A percentile compares a stretch with the other conserved stretches of the same genome.
phyloP scores from a whole-genome alignment of 2,888 invertebrate species.

The Hydrotaea diabolus region DNA sequence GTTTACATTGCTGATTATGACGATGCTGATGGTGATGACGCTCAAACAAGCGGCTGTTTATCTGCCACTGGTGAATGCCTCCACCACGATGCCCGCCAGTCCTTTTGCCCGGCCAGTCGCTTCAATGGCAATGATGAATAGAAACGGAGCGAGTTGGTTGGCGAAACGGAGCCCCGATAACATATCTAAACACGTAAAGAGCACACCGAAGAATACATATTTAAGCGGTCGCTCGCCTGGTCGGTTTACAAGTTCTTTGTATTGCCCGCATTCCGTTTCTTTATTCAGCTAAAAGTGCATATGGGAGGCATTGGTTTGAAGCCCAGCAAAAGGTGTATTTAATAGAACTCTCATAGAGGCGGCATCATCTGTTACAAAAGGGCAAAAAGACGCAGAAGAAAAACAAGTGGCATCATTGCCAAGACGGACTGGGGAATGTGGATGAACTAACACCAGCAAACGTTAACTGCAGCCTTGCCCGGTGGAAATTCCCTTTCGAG shows the following conservation, averaged over 20 bases:
- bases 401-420: background rate
- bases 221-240: conserved; percentile 8
- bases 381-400: background rate
- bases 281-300: conserved; percentile 49
- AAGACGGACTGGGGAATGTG: background rate
- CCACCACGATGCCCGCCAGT: background rate
- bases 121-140: conserved; percentile 25
- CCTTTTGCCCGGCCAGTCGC: background rate
- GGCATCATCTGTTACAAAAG: background rate
- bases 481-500: no score
- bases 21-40: conserved; percentile 31
- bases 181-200: conserved; percentile 61
- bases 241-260: conserved; percentile 11
- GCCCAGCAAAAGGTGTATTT: conserved; percentile 32
- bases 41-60: conserved; percentile 20
- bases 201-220: conserved; percentile 45
- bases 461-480: conserved; percentile 20
- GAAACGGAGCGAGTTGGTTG: background rate
- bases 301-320: conserved; percentile 18
- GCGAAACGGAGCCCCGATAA: conserved; percentile 42
- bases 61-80: conserved; percentile 30
- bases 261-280: background rate
- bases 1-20: conserved; percentile 68
- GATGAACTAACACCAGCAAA: background rate
- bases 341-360: conserved; percentile 38